Evolutionary conservation across 2,113 vertebrate species (phyloP).

Genomic region (Prinia subflava): DNA sequence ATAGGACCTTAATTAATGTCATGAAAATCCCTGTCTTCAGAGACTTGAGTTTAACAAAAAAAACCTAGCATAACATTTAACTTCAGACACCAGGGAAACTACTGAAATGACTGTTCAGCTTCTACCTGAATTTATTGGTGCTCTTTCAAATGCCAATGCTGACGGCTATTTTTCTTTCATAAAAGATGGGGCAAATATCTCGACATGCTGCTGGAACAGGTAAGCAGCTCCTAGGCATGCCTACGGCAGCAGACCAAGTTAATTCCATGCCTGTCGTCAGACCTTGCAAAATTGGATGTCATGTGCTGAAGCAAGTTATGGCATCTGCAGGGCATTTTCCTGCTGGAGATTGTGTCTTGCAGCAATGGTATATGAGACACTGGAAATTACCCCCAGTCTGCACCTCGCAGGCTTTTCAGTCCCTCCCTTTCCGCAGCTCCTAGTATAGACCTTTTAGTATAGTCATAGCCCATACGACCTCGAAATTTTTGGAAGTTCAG

Average conservation of each 20-base stretch:
- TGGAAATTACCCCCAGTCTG: neutral
- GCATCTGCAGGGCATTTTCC: neutral
- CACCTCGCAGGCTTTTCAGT: neutral
- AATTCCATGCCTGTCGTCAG: neutral
- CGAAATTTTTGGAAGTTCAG: neutral
- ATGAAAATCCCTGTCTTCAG: neutral
- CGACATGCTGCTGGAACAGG: neutral
- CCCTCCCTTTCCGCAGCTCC: neutral
- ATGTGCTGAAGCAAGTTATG: neutral
- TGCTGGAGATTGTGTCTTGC: neutral
- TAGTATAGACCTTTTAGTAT: rapidly evolving
- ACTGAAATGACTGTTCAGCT: neutral
- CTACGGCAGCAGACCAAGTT: neutral
- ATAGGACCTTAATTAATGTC: neutral
- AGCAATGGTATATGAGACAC: neutral
- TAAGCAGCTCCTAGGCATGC: neutral
- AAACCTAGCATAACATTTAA: neutral
- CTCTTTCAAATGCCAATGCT: neutral
- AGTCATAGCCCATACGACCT: neutral
- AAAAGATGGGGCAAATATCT: slow-evolving; percentile 2
- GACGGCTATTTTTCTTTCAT: neutral
- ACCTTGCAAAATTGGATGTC: neutral
- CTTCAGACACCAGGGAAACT: neutral
- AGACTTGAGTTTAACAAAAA: neutral
- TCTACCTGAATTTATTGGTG: slow-evolving; percentile 12